A percentile compares a stretch with the other conserved stretches of the same genome.
These are phyloP conservation scores for Calameuta idolon DNA, from an alignment of 2,888 invertebrate genomes.

Conservation along the genomic window DNA sequence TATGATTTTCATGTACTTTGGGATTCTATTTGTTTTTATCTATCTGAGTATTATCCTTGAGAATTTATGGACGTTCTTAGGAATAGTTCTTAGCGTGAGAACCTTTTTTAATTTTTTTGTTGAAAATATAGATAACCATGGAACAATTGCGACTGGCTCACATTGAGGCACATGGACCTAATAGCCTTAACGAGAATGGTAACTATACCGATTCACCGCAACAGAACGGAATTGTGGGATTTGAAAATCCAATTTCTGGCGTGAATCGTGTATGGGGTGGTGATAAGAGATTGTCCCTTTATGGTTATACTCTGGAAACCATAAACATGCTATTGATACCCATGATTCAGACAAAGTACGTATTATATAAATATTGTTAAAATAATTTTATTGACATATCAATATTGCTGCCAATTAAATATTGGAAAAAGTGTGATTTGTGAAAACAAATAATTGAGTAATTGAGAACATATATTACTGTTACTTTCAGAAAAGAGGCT, in stretches of 20 bases:
- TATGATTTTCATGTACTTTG: not conserved
- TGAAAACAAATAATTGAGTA: not conserved
- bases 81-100: not conserved
- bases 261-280: conserved; percentile 69
- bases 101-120: not conserved
- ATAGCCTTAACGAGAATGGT: conserved; percentile 59
- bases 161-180: conserved; percentile 62
- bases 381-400: conserved; percentile 1
- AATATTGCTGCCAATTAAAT: not conserved
- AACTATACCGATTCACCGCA: conserved; percentile 63
- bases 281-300: conserved; percentile 90
- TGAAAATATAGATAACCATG: conserved; percentile 78
- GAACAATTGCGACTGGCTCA: conserved; percentile 81
- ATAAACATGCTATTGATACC: conserved; percentile 94
- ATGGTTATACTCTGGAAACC: conserved; percentile 95
- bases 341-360: conserved; percentile 94
- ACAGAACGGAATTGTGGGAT: conserved; percentile 43
- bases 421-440: not conserved
- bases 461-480: not conserved
- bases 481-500: conserved; percentile 89
- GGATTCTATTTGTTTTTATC: not conserved
- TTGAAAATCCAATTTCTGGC: conserved; percentile 57
- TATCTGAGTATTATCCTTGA: not conserved
- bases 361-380: conserved; percentile 28
- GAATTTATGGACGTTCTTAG: not conserved